phyloP scores from a whole-genome alignment of 2,797 vertebrate species.

The Poeciliopsis infans region DNA sequence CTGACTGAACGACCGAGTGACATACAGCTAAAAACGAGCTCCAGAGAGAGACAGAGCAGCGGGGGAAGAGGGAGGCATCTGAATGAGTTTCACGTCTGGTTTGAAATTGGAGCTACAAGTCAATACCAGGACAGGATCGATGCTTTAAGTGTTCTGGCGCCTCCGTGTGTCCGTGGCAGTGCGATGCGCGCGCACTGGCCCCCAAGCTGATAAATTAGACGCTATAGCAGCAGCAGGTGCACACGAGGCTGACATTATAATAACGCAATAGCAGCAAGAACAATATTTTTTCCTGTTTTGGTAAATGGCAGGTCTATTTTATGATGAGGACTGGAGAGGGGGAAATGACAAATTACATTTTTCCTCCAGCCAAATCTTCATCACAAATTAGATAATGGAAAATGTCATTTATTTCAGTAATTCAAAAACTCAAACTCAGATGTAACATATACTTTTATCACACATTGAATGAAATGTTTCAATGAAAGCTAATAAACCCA shows the following conservation, averaged over 20 bases:
- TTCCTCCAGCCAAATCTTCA: background rate
- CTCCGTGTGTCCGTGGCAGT: conserved; percentile 64
- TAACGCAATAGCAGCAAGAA: background rate
- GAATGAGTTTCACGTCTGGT: conserved; percentile 61
- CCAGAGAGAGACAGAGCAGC: background rate
- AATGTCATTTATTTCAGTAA: background rate
- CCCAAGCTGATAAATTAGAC: background rate
- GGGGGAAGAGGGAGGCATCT: conserved; percentile 15
- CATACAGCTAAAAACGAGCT: conserved; percentile 44
- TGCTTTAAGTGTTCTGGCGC: conserved; percentile 66
- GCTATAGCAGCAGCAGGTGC: conserved; percentile 16
- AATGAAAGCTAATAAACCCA: background rate
- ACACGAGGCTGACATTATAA: background rate
- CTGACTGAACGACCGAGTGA: conserved; percentile 59
- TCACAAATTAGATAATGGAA: background rate
- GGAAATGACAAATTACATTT: background rate
- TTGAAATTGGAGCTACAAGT: conserved; percentile 55
- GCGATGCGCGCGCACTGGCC: background rate
- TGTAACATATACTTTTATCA: background rate
- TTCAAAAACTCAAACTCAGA: background rate
- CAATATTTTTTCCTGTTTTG: background rate
- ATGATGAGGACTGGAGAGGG: background rate
- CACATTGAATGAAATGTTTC: background rate
- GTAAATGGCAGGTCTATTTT: background rate
- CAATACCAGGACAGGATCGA: conserved; percentile 47